Evolutionary conservation across 2,797 vertebrate genomes (phyloP), one percentile per base, ranked within the genome.

Genomic region (Cryptoblepharus egeriae): DNA sequence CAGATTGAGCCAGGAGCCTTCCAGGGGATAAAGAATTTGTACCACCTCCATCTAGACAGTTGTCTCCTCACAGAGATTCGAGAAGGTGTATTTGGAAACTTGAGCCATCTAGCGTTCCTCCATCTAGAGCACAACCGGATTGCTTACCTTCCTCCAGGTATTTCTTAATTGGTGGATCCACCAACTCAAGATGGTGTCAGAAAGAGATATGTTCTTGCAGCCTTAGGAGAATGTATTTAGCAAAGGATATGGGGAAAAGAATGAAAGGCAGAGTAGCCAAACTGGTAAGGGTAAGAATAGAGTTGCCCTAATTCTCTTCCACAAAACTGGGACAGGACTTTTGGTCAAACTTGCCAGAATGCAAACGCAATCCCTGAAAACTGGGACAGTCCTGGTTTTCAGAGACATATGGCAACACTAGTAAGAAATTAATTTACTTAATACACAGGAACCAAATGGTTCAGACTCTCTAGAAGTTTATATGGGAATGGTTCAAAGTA

Each of bases 101-200:
- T 88, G 63, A 87, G 72, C 45, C 74, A 28, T 13, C 37, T 91
- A 20, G 55, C 75, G 15, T 90, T 80, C 42, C 70, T 91, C 1
- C 61, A 90, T 18, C 77, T 91, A 70, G 39, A 87, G 22, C 71
- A 86, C 69, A 91, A 91, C 65, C 63, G 26, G 57, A 87, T 91
- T 18, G 5, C 26, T 37, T 57, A 75, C 30, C 42, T 91, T 9
- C 35, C 6, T 4, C 81, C 88, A 90, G 90, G 88, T 89, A 91
- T 20, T 20, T 20, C 67, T 30, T 55, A 32, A 55, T 15, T 20
- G 24, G 55, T 20, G 35, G 3, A 13, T 18, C n/a, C 15, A 18
- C 37, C 15, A 28, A 12, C 37, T 22, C 35, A 22, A n/a, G 35
- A n/a, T 2, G 35, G 9, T 12, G 10, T 49, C 32, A 9, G 20